These are phyloP conservation scores for Drosophila ercepeae DNA, from an alignment of 1,140 invertebrate genomes.

Conservation along the genomic window DNA sequence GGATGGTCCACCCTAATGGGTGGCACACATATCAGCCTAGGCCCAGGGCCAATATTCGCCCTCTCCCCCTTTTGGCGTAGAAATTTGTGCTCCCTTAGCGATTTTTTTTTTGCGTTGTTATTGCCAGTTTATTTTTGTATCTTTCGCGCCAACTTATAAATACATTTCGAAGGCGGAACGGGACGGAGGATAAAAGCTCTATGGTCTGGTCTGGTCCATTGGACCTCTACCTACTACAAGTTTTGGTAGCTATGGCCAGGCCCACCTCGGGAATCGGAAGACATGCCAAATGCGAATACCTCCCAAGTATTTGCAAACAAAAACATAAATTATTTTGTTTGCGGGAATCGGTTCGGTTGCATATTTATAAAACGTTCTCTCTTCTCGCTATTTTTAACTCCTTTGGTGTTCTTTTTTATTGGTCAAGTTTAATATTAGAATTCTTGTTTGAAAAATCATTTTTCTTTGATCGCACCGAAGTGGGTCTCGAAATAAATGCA, in stretches of 20 bases:
- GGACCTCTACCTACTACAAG: conserved; percentile 1
- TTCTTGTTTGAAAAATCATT: conserved; percentile 1
- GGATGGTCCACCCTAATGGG: conserved; percentile 27
- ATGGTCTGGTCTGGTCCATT: neutral
- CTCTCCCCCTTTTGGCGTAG: neutral
- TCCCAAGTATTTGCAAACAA: conserved; percentile 78
- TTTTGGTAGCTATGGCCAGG: neutral
- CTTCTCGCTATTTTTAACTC: conserved; percentile 24
- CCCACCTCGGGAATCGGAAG: conserved; percentile 45
- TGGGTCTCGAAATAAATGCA: neutral
- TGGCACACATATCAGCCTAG: conserved; percentile 22
- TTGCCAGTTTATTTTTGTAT: conserved; percentile 46
- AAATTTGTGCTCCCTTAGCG: conserved; percentile 46
- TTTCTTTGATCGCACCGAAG: neutral
- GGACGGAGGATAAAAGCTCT: conserved; percentile 30
- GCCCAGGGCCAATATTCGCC: conserved; percentile 18
- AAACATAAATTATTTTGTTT: conserved; percentile 75
- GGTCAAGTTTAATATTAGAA: conserved; percentile 51
- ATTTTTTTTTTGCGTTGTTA: conserved; percentile 38
- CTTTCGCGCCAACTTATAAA: conserved; percentile 61
- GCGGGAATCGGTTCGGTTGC: conserved; percentile 32
- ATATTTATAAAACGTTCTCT: conserved; percentile 53
- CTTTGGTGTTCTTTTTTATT: conserved; percentile 29
- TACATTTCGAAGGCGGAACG: conserved; percentile 42
- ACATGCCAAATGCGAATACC: conserved; percentile 64